Base-by-base conservation (phyloP, 2,888 invertebrate genomes). In the Melieria omissa region DNA sequence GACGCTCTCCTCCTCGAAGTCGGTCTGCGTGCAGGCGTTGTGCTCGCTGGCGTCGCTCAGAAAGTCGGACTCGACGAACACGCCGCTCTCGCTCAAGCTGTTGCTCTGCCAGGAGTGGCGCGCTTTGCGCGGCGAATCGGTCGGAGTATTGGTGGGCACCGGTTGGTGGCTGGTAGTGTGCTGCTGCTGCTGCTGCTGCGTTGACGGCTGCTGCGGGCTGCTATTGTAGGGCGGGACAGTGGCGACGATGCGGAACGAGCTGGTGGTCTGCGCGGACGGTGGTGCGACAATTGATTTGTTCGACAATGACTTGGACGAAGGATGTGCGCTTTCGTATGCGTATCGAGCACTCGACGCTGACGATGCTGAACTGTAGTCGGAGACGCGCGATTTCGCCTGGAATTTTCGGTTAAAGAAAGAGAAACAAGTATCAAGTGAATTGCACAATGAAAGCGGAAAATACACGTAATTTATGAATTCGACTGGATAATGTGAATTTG, bases 81-180 rank as follows among this genome's bases (percentile, higher is more conserved):
- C 93, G 44, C 93, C 93, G 80, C 93, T 93, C 81, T 93, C 93
- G 81, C 92, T 92, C 45, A 93, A 87, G 80, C 91, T 88, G 79
- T 88, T 90, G 76, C 84, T 82, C 68, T 85, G 83, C 85, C 86
- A 86, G 16, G 73, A 67, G 9, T 75, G 72, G 41, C 78, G 74
- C 9, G 76, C 76, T 29, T 80, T 78, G 47, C 80, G 79, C 67
- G 83, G 84, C 58, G 81, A 82, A 55, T 84, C 89, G 87, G 84
- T 88, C 86, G 76, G 88, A 87, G 84, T 89, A 55, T 79, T 78
- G 60, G 74, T 76, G 55, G 79, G 77, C 14, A 76, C 76, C 47
- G 73, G 77, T 76, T 73, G 77, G 76, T 71, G 82, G 79, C 16
- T 47, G 12, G 6, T 45, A 12, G 52, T 78, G 67, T 42, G 80